Evolutionary conservation across 2,797 vertebrate species (phyloP), one percentile per base, ranked within the genome.

Genomic region (Mastacembelus armatus): DNA sequence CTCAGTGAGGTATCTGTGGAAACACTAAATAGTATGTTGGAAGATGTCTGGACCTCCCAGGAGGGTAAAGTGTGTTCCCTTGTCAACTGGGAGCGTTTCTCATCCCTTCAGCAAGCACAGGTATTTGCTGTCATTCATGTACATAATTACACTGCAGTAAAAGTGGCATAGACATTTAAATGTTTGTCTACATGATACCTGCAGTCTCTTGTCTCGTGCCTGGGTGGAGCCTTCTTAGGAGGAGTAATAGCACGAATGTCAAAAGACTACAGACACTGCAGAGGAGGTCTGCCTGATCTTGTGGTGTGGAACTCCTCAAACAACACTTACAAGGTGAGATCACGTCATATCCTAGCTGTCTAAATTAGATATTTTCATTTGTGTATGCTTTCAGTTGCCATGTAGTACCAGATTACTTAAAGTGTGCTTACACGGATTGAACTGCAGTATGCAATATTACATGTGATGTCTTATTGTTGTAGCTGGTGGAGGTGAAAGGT

Each of bases 401-500:
- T 42, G 16, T 61, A 10, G 2, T 59, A 19, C 9, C 36, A 43
- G 27, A 51, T 24, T 38, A 5, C 26, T 63, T 64, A 1, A 49
- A 40, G 8, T 58, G 4, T 44, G 15, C 19, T 50, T 39, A 43
- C 18, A 52, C 43, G 5, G 29, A 15, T 27, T 16, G 12, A 32
- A 27, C 21, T 42, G 36, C 42, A 40, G 30, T 40, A n/a, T 9
- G 7, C 16, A 40, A 16, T 40, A 10, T 32, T 7, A 40, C 3
- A 1, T 39, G 39, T 2, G 18, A 42, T 68, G 19, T 77, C 8
- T 62, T 70, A 10, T 66, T 70, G 19, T 82, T 90, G 49, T 60
- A 99, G 98, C 80, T 99, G 87, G 96, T 98, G 81, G 98, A 99
- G 74, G 98, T 99, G 64, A 99, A 99, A 78, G 98, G 98, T 2